Conservation (phyloP, 1,140 invertebrate genomes). For the Eurytemora carolleeae region DNA sequence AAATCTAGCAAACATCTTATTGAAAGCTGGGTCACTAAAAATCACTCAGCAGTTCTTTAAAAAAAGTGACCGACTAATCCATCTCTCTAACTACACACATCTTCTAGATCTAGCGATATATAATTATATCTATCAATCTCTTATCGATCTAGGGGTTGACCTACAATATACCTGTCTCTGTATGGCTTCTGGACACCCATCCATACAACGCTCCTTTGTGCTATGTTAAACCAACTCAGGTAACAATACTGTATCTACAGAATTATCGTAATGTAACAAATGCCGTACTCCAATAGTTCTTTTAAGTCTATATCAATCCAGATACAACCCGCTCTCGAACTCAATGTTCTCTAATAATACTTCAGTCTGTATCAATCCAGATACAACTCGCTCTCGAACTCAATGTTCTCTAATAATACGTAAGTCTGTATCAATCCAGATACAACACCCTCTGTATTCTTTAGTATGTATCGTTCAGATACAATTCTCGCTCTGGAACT, state of each 20-base stretch:
- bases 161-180: conserved; percentile 91
- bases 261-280: neutral
- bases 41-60: no score
- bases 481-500: no score
- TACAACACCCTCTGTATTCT: no score
- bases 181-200: conserved; percentile 92
- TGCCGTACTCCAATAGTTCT: neutral
- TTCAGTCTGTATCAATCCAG: neutral
- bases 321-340: neutral
- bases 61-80: no score
- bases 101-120: no score
- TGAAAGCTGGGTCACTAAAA: conserved; percentile 12
- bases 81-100: no score
- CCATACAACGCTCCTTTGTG: conserved; percentile 93
- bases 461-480: no score
- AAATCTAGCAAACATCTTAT: conserved; percentile 2
- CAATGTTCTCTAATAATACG: no score
- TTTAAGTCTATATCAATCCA: neutral
- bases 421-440: no score
- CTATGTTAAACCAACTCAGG: conserved; percentile 73
- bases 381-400: neutral
- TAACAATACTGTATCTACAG: neutral
- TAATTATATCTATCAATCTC: conserved; percentile 1
- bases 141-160: conserved; percentile 35
- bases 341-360: neutral